These are phyloP conservation scores for Lanius collurio DNA, from an alignment of 2,113 vertebrate genomes.

Conservation along the genomic window DNA sequence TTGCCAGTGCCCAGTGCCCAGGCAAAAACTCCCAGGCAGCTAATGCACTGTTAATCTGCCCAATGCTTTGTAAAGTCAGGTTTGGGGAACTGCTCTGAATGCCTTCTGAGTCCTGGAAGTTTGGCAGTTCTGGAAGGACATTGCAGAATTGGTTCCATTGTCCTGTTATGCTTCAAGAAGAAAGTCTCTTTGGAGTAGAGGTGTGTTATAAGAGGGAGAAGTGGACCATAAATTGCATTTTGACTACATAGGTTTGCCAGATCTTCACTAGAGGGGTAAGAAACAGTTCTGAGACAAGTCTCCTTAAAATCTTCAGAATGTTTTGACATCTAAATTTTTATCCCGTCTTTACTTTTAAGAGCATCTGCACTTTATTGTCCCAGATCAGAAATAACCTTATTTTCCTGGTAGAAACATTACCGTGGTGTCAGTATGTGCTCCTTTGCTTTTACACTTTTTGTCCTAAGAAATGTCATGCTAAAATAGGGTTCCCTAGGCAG, in stretches of 20 bases:
- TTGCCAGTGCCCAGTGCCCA: background rate
- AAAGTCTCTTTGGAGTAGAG: background rate
- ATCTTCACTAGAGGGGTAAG: background rate
- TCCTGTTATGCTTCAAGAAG: background rate
- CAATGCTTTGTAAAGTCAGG: background rate
- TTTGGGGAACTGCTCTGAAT: background rate
- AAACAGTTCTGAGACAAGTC: background rate
- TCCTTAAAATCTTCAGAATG: background rate
- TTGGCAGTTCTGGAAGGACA: background rate
- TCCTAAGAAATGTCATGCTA: background rate
- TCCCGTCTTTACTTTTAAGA: background rate
- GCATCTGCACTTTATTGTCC: background rate
- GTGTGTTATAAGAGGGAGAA: background rate
- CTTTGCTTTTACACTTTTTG: background rate
- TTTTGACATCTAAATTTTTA: background rate
- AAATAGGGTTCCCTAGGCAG: background rate
- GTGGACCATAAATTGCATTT: background rate
- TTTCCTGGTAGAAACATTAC: background rate
- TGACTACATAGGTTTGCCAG: background rate
- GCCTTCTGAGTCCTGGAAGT: background rate
- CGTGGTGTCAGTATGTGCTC: fast-evolving
- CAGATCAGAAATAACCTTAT: background rate
- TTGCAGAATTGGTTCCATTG: background rate
- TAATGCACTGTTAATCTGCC: fast-evolving
- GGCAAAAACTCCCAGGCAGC: background rate